Evolutionary conservation across 1,140 invertebrate genomes (phyloP).

Genomic region (Drosophila bipectinata): DNA sequence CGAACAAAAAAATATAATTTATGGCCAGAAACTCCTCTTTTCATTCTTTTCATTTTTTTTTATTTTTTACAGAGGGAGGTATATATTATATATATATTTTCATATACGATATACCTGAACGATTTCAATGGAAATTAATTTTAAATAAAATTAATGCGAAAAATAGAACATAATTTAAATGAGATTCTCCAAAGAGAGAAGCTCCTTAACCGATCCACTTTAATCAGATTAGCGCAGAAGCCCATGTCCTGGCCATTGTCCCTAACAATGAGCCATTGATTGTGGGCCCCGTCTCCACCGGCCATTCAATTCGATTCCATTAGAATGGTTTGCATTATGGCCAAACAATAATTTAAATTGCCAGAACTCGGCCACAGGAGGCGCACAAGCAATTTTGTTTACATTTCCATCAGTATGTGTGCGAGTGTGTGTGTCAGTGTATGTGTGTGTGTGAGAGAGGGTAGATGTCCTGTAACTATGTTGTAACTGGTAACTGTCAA

Average conservation of each 20-base stretch:
- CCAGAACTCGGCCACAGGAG: background rate
- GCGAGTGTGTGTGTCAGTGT: constrained; percentile 13
- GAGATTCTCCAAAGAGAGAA: background rate
- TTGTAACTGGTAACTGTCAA: constrained; percentile 78
- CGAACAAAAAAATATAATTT: constrained; percentile 50
- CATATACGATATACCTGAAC: constrained; percentile 17
- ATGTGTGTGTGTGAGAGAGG: background rate
- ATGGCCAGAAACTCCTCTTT: constrained; percentile 18
- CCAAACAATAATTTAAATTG: constrained; percentile 61
- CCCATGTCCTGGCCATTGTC: background rate
- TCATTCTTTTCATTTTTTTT: background rate
- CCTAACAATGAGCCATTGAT: constrained; percentile 7
- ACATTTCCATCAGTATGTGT: constrained; percentile 17
- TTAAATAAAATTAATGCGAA: background rate
- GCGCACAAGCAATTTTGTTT: background rate
- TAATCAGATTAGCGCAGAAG: background rate
- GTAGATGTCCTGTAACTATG: constrained; percentile 59
- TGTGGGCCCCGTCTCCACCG: background rate
- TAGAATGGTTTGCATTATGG: constrained; percentile 31
- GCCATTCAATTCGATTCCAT: constrained; percentile 19
- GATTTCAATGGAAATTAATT: constrained; percentile 34
- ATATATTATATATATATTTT: too few species aligned
- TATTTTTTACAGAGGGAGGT: background rate
- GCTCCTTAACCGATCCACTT: background rate
- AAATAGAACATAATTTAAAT: background rate